phyloP scores from a whole-genome alignment of 2,888 invertebrate genomes.

The Synergus laeviventris region DNA sequence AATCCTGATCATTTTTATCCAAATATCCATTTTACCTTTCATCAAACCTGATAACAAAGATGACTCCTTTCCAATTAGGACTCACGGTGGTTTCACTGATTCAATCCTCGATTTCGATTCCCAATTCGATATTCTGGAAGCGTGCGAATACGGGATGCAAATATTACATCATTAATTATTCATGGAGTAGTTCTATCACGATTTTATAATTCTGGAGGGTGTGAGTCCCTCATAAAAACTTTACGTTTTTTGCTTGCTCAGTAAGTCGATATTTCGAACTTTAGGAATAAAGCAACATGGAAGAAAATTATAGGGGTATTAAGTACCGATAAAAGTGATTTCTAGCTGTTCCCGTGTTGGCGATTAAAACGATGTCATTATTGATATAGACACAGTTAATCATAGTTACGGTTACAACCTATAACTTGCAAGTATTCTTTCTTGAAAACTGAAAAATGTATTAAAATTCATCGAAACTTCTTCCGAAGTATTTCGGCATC shows the following conservation, averaged over 20 bases:
- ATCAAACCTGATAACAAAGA: background rate
- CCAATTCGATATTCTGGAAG: constrained; percentile 48
- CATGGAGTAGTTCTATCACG: constrained; percentile 48
- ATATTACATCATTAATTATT: constrained; percentile 57
- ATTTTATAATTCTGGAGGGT: constrained; percentile 38
- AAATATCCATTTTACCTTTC: background rate
- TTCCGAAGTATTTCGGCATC: background rate
- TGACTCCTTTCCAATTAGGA: background rate
- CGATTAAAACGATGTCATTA: background rate
- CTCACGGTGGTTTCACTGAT: constrained; percentile 41
- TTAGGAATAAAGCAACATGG: too few relatives aligned
- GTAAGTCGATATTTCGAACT: background rate
- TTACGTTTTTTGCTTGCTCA: background rate
- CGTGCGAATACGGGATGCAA: constrained; percentile 53
- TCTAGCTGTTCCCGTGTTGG: background rate
- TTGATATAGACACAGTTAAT: background rate
- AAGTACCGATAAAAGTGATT: background rate
- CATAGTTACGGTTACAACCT: background rate
- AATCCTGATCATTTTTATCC: background rate
- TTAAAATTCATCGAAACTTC: too few relatives aligned
- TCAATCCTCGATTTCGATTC: constrained; percentile 41
- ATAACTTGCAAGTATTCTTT: background rate
- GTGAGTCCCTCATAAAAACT: background rate
- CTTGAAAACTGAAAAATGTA: background rate
- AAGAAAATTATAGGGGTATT: background rate